Evolutionary conservation across 35 echinoderm and acorn worm genomes (phyloP).

Genomic region (Chiridota heheva): DNA sequence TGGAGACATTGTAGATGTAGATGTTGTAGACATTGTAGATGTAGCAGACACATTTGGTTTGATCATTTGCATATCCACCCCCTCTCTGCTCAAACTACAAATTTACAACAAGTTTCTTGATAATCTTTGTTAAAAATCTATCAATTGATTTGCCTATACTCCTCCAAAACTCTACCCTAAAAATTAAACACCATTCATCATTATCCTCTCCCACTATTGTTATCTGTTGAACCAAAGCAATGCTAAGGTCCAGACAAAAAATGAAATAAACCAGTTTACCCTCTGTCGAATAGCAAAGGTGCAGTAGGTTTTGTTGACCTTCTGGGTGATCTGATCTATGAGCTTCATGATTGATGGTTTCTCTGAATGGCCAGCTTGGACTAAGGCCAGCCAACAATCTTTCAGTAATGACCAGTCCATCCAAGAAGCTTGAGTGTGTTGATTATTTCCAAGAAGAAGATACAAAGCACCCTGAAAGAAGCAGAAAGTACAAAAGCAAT

Average conservation of each 20-base stretch:
- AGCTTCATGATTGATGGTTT: slow-evolving; percentile 93
- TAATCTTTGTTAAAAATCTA: too few relatives aligned
- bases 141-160: too few relatives aligned
- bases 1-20: too few relatives aligned
- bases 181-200: too few relatives aligned
- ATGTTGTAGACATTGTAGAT: too few relatives aligned
- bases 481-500: background rate
- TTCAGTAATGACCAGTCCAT: slow-evolving; percentile 61
- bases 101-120: too few relatives aligned
- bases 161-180: too few relatives aligned
- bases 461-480: slow-evolving; percentile 71
- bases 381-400: slow-evolving; percentile 75
- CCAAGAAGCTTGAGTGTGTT: slow-evolving; percentile 21
- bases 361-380: slow-evolving; percentile 94
- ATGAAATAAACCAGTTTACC: slow-evolving; percentile 33
- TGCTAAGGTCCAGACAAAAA: background rate
- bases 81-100: too few relatives aligned
- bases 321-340: slow-evolving; percentile 57
- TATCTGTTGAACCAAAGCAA: too few relatives aligned
- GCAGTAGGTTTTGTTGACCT: slow-evolving; percentile 74
- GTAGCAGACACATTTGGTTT: too few relatives aligned
- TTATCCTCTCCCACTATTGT: too few relatives aligned
- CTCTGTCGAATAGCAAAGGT: slow-evolving; percentile 46
- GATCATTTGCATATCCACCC: too few relatives aligned
- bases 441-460: slow-evolving; percentile 54